These are phyloP conservation scores for Epistrophe eligans DNA, from an alignment of 2,888 invertebrate species.

Conservation along the genomic window DNA sequence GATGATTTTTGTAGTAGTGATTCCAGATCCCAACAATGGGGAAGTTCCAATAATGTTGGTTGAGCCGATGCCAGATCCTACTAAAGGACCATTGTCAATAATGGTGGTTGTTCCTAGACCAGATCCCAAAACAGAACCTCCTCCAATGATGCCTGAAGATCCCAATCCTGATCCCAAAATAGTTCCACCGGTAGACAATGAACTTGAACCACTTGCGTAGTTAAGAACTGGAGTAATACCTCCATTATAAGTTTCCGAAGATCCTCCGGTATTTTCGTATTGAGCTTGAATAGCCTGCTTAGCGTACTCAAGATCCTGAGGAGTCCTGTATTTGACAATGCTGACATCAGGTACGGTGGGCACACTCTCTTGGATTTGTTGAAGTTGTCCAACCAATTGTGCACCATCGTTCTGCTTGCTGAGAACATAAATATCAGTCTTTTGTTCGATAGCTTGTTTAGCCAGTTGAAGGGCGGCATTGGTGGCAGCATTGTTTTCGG, in stretches of 20 bases:
- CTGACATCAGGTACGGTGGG: slow-evolving; percentile 80
- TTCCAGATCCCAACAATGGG: too few relatives aligned
- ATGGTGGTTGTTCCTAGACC: background rate
- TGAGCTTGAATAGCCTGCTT: slow-evolving; percentile 80
- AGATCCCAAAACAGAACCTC: slow-evolving; percentile 9
- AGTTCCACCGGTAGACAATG: slow-evolving; percentile 49
- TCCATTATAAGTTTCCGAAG: slow-evolving; percentile 77
- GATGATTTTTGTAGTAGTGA: background rate
- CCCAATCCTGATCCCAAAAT: background rate
- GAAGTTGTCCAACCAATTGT: slow-evolving; percentile 79
- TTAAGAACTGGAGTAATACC: slow-evolving; percentile 81
- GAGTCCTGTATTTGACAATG: slow-evolving; percentile 81
- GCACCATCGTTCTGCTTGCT: slow-evolving; percentile 79
- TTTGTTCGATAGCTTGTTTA: slow-evolving; percentile 80
- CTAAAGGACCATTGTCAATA: background rate
- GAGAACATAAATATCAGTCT: slow-evolving; percentile 80
- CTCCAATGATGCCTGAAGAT: slow-evolving; percentile 10
- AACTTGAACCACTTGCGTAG: slow-evolving; percentile 80
- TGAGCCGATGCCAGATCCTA: too few relatives aligned
- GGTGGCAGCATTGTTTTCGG: slow-evolving; percentile 80
- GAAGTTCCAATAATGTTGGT: too few relatives aligned
- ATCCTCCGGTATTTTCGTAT: slow-evolving; percentile 79
- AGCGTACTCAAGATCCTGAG: slow-evolving; percentile 80
- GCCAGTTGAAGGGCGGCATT: slow-evolving; percentile 80
- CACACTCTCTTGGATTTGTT: slow-evolving; percentile 78